A percentile compares a stretch with the other conserved stretches of the same genome.
phyloP scores from a whole-genome alignment of 2,888 invertebrate species.

The Crematogaster levior region DNA sequence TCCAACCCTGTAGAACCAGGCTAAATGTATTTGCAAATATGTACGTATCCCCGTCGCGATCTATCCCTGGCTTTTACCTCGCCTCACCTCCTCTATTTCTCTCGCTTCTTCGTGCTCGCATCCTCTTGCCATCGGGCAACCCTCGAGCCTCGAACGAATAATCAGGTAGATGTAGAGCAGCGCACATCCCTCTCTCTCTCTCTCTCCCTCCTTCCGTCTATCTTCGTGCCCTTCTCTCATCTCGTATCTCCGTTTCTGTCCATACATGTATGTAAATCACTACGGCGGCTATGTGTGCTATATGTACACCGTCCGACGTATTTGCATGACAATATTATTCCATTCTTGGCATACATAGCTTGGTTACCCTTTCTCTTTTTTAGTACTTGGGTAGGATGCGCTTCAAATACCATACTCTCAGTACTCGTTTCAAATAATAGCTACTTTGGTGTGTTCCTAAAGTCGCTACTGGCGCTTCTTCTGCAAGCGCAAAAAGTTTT shows the following conservation, averaged over 20 bases:
- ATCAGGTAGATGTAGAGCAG: slow-evolving; percentile 80
- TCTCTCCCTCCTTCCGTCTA: slow-evolving; percentile 30
- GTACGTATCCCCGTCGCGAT: slow-evolving; percentile 76
- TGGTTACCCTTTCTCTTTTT: slow-evolving; percentile 69
- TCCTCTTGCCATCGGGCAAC: slow-evolving; percentile 64
- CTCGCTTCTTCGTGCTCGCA: slow-evolving; percentile 56
- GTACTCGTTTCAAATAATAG: slow-evolving; percentile 6
- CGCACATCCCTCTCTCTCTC: slow-evolving; percentile 46
- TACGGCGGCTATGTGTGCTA: slow-evolving; percentile 49
- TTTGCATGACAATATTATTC: slow-evolving; percentile 83
- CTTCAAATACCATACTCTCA: slow-evolving; percentile 24
- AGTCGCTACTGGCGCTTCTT: not conserved
- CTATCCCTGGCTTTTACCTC: slow-evolving; percentile 54
- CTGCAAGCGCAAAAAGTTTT: not conserved
- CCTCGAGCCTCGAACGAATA: slow-evolving; percentile 76
- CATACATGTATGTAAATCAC: slow-evolving; percentile 80
- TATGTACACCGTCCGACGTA: slow-evolving; percentile 66
- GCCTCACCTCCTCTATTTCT: slow-evolving; percentile 34
- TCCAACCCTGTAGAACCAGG: slow-evolving; percentile 75
- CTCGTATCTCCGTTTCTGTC: slow-evolving; percentile 51
- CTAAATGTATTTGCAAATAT: slow-evolving; percentile 84
- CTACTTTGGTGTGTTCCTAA: not conserved
- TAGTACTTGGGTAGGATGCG: slow-evolving; percentile 59
- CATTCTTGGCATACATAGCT: slow-evolving; percentile 76
- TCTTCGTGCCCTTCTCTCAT: slow-evolving; percentile 48